Evolutionary conservation across 2,888 invertebrate genomes (phyloP).

Genomic region (Ischnus inquisitorius): DNA sequence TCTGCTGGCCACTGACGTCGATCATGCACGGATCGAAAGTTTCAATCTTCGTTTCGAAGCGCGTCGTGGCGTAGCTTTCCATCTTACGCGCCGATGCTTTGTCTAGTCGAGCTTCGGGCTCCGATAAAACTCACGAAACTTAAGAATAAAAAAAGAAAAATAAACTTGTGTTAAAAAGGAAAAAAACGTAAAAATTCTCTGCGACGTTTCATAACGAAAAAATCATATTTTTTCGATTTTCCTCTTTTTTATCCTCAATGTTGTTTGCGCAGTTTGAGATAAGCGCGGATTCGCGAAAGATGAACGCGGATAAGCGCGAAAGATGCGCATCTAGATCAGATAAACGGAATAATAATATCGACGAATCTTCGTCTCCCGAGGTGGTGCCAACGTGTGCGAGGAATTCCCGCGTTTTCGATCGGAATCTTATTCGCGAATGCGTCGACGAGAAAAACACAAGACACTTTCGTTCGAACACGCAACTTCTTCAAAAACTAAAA

Average conservation of each 20-base stretch:
- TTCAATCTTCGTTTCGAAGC: conserved; percentile 82
- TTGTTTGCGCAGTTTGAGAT: conserved; percentile 14
- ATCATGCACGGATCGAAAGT: conserved; percentile 82
- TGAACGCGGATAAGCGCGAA: background rate
- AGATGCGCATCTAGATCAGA: conserved; percentile 37
- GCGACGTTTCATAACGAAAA: background rate
- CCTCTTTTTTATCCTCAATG: background rate
- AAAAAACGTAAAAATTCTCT: background rate
- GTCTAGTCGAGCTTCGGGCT: background rate
- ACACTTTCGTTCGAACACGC: too few relatives aligned
- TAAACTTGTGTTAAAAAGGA: background rate
- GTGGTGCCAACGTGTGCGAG: background rate
- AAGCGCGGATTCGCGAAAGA: background rate
- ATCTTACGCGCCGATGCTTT: conserved; percentile 70
- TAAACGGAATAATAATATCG: background rate
- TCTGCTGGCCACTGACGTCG: conserved; percentile 75
- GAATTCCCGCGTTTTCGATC: conserved; percentile 17
- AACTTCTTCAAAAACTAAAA: background rate
- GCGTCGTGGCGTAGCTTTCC: conserved; percentile 80
- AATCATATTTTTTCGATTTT: background rate
- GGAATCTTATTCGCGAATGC: background rate
- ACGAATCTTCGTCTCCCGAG: background rate
- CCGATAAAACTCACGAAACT: background rate
- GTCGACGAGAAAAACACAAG: too few relatives aligned
- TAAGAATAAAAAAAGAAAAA: background rate